Conservation (phyloP, 2,113 vertebrate species). For the Corythornis vintsioides region DNA sequence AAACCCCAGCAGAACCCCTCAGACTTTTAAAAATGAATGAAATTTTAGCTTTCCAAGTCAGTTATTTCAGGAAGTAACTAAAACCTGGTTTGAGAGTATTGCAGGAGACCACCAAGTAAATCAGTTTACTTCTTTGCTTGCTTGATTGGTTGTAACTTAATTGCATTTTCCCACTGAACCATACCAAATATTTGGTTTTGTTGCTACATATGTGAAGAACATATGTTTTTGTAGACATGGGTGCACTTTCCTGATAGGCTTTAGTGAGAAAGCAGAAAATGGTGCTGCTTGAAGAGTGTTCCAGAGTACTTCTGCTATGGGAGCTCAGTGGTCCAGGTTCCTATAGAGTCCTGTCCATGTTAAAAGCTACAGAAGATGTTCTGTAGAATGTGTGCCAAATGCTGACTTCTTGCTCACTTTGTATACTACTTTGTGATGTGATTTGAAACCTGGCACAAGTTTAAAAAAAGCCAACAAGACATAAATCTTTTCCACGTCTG, state of each 20-base stretch:
- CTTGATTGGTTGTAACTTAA: constrained; percentile 13
- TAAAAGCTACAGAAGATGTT: background rate
- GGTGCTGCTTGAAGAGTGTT: background rate
- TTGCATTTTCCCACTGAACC: background rate
- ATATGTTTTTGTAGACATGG: background rate
- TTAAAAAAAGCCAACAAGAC: background rate
- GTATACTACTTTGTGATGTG: background rate
- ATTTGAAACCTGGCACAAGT: background rate
- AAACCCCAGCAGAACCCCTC: background rate
- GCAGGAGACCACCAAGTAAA: background rate
- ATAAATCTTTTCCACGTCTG: background rate
- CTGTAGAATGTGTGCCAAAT: background rate
- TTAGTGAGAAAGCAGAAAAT: background rate
- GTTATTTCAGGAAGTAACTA: constrained; percentile 26
- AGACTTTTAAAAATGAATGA: constrained; percentile 4
- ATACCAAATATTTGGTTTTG: background rate
- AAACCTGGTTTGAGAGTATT: background rate
- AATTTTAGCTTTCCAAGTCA: constrained; percentile 3
- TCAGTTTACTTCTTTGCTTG: background rate
- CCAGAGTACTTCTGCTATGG: background rate
- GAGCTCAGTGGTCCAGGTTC: background rate
- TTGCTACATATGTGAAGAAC: background rate
- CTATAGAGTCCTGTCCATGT: background rate
- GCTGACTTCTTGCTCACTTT: background rate
- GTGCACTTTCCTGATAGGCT: background rate